phyloP scores from a whole-genome alignment of 1,140 invertebrate species.

The Lithobius niger region DNA sequence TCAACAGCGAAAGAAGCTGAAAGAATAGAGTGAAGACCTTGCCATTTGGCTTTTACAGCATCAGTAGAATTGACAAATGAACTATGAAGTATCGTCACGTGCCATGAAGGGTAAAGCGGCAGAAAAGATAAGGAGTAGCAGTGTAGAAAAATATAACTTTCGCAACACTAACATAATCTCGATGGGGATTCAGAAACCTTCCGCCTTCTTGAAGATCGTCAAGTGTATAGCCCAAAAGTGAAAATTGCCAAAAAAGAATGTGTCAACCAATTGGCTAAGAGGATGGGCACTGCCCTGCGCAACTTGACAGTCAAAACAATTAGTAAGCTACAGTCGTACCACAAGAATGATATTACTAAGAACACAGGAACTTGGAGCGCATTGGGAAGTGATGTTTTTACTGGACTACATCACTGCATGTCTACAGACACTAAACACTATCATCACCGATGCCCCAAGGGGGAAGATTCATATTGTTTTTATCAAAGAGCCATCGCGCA shows the following conservation, averaged over 20 bases:
- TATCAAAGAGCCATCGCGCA: too few relatives aligned
- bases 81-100: slow-evolving; percentile 14
- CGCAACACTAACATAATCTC: slow-evolving; percentile 19
- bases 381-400: too few relatives aligned
- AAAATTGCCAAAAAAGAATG: slow-evolving; percentile 22
- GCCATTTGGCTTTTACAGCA: slow-evolving; percentile 8
- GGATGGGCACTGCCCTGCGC: slow-evolving; percentile 18
- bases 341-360: too few relatives aligned
- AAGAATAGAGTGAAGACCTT: slow-evolving; percentile 18
- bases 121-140: slow-evolving; percentile 20
- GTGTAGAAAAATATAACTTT: slow-evolving; percentile 13
- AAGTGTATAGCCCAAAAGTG: slow-evolving; percentile 17
- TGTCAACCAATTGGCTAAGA: slow-evolving; percentile 22
- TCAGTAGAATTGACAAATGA: slow-evolving; percentile 20
- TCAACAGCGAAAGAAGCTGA: neutral
- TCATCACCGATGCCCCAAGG: too few relatives aligned
- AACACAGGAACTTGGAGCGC: too few relatives aligned
- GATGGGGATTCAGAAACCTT: slow-evolving; percentile 22
- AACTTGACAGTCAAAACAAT: too few relatives aligned
- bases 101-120: slow-evolving; percentile 20
- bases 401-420: too few relatives aligned
- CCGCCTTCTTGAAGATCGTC: slow-evolving; percentile 14
- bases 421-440: too few relatives aligned
- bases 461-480: too few relatives aligned
- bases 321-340: too few relatives aligned